A percentile compares a stretch with the other conserved stretches of the same genome.
Conservation (phyloP, 2,797 vertebrate genomes). For the Pteronotus mesoamericanus region DNA sequence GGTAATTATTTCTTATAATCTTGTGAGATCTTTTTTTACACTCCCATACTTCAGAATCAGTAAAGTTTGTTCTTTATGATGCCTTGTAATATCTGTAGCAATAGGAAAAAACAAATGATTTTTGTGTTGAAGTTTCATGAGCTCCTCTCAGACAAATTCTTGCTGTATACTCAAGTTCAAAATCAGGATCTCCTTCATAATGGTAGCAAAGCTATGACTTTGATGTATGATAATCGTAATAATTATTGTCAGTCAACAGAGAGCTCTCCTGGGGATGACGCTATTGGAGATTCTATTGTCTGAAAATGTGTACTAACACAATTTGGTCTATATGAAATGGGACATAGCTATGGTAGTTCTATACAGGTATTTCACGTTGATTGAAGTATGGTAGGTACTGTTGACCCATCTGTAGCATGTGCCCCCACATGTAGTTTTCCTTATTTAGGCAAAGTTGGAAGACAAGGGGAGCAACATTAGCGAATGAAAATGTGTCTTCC, state of each 20-base stretch:
- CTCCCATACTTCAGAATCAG: not conserved
- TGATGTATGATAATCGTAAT: constrained; percentile 27
- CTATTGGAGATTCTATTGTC: not conserved
- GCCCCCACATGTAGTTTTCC: not conserved
- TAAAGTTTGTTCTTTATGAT: not conserved
- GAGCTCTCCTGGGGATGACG: not conserved
- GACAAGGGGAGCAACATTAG: not conserved
- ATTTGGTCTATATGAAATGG: not conserved
- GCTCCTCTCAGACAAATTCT: not conserved
- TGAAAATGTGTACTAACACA: not conserved
- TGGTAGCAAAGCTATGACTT: not conserved
- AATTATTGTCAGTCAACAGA: constrained; percentile 9
- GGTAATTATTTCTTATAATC: not conserved
- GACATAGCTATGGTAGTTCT: not conserved
- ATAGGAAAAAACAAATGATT: not conserved
- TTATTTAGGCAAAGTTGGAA: not conserved
- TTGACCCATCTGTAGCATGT: not conserved
- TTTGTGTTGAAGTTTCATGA: not conserved
- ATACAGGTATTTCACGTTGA: not conserved
- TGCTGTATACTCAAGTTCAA: not conserved
- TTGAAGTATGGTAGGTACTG: not conserved
- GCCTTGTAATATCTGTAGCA: not conserved
- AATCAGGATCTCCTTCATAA: not conserved
- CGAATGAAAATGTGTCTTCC: not conserved
- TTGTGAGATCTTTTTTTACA: not conserved